phyloP scores from a whole-genome alignment of 2,888 invertebrate species.

The Lepidochrysops patricia region DNA sequence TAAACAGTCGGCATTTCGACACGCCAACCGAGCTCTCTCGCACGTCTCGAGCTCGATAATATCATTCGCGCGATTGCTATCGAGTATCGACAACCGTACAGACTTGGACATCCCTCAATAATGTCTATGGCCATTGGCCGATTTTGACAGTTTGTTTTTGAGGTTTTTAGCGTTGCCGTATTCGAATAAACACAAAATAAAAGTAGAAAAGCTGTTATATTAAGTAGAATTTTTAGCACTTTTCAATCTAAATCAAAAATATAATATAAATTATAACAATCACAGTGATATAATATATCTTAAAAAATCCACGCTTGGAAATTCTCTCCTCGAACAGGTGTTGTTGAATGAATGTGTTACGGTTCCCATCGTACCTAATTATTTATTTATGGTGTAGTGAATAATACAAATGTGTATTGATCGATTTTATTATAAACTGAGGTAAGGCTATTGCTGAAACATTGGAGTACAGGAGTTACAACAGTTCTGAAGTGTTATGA shows the following conservation, averaged over 20 bases:
- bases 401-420: constrained; percentile 69
- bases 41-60: constrained; percentile 34
- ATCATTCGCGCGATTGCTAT: constrained; percentile 50
- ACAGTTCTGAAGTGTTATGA: constrained; percentile 27
- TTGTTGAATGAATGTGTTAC: constrained; percentile 79
- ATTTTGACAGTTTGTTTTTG: constrained; percentile 55
- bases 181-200: constrained; percentile 55
- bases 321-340: constrained; percentile 83
- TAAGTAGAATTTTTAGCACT: background rate
- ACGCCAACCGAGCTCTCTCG: constrained; percentile 35
- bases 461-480: constrained; percentile 31
- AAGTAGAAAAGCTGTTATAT: constrained; percentile 31
- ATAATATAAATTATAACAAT: background rate
- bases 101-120: constrained; percentile 39
- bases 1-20: constrained; percentile 35
- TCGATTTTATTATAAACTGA: constrained; percentile 29
- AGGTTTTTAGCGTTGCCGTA: constrained; percentile 62
- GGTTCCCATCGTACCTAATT: constrained; percentile 70
- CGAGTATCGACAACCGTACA: constrained; percentile 45
- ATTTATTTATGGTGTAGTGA: constrained; percentile 63
- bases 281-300: background rate
- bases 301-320: constrained; percentile 71
- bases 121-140: constrained; percentile 63
- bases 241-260: background rate
- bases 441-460: constrained; percentile 14